phyloP scores from a whole-genome alignment of 1,140 invertebrate genomes.

The Drosophila punjabiensis region DNA sequence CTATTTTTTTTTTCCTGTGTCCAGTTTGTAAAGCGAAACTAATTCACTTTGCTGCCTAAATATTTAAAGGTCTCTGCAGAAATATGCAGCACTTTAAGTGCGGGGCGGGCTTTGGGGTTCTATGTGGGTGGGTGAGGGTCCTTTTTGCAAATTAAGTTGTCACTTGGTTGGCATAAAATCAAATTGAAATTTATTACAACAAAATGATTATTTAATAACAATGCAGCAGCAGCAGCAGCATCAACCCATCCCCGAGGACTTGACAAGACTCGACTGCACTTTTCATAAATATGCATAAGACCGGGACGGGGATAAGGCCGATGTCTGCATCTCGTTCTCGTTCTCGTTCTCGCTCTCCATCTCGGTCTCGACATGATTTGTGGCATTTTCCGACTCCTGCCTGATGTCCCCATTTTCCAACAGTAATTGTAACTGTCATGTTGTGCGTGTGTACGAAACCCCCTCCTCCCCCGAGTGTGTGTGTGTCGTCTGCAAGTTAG shows the following conservation, averaged over 20 bases:
- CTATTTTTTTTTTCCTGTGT: slow-evolving; percentile 6
- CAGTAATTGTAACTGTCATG: slow-evolving; percentile 81
- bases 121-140: neutral
- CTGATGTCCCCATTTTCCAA: slow-evolving; percentile 56
- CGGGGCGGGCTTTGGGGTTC: neutral
- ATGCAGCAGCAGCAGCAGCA: slow-evolving; percentile 30
- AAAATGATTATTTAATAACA: slow-evolving; percentile 82
- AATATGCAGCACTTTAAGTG: slow-evolving; percentile 28
- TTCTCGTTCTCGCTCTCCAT: slow-evolving; percentile 14
- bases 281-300: slow-evolving; percentile 79
- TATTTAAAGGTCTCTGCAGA: slow-evolving; percentile 56
- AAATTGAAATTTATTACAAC: slow-evolving; percentile 82
- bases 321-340: slow-evolving; percentile 18
- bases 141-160: slow-evolving; percentile 70
- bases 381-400: slow-evolving; percentile 62
- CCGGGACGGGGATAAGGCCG: slow-evolving; percentile 12
- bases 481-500: slow-evolving; percentile 67
- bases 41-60: slow-evolving; percentile 67
- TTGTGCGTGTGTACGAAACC: slow-evolving; percentile 57
- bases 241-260: slow-evolving; percentile 31
- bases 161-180: slow-evolving; percentile 67
- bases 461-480: neutral
- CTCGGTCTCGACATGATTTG: slow-evolving; percentile 63
- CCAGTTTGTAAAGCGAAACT: slow-evolving; percentile 43
- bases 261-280: slow-evolving; percentile 73